Conservation (phyloP, 2,797 vertebrate species). For the Picus viridis region DNA sequence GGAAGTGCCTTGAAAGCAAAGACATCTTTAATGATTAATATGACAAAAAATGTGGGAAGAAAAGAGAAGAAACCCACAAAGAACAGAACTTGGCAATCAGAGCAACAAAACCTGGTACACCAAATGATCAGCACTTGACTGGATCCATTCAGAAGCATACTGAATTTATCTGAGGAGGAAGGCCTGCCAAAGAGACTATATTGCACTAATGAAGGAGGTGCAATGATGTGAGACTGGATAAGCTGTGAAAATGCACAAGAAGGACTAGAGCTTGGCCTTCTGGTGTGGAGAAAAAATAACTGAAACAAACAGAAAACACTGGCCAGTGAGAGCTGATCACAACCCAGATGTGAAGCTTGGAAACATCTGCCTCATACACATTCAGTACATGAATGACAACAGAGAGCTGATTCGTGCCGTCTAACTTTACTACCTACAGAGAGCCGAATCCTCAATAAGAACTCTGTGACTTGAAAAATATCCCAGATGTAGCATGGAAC, state of each 20-base stretch:
- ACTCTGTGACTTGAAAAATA: not conserved
- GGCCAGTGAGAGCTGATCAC: not conserved
- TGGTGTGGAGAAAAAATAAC: not conserved
- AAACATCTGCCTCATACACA: not conserved
- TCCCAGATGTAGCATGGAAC: not conserved
- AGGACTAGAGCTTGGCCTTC: not conserved
- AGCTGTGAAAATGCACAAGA: not conserved
- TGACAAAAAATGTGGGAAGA: not conserved
- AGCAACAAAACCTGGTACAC: not conserved
- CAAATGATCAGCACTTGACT: conserved; percentile 6
- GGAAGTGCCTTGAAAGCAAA: not conserved
- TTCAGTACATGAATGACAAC: not conserved
- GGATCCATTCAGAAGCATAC: not conserved
- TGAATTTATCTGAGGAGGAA: not conserved
- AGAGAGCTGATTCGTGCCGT: not conserved
- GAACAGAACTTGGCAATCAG: not conserved
- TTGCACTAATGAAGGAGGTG: not conserved
- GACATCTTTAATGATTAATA: not conserved
- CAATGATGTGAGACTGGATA: not conserved
- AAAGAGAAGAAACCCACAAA: not conserved
- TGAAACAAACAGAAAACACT: not conserved
- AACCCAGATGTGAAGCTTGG: not conserved
- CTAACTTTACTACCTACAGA: not conserved
- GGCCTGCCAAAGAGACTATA: not conserved
- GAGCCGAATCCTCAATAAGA: not conserved